Evolutionary conservation across 2,113 vertebrate genomes (phyloP).

Genomic region (Pantherophis guttatus): DNA sequence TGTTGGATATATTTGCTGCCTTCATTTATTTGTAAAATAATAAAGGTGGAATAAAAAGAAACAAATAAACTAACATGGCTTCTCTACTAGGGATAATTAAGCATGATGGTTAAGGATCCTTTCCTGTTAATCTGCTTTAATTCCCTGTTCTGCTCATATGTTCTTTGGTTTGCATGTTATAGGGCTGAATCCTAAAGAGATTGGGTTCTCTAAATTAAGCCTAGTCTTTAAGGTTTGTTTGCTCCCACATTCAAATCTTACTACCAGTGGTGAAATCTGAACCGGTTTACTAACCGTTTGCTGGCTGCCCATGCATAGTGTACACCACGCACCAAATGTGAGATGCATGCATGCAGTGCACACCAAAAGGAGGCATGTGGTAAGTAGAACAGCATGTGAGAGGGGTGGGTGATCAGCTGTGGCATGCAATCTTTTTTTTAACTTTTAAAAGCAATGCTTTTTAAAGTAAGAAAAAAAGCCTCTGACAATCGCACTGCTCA

Average conservation of each 20-base stretch:
- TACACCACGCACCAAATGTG: no score
- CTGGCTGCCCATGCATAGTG: no score
- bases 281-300: no score
- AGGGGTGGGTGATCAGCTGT: no score
- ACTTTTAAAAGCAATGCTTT: no score
- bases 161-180: not conserved
- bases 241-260: not conserved
- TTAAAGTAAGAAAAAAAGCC: no score
- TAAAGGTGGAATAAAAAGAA: not conserved
- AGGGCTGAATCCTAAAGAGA: not conserved
- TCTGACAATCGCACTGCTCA: no score
- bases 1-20: not conserved
- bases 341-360: no score
- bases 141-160: not conserved
- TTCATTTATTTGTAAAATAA: not conserved
- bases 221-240: not conserved
- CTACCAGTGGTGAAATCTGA: no score
- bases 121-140: not conserved
- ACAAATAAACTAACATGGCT: not conserved
- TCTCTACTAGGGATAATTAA: not conserved
- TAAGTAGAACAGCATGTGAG: no score
- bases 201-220: not conserved
- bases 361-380: no score
- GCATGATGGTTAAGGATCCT: not conserved
- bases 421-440: no score